phyloP scores from a whole-genome alignment of 2,113 vertebrate genomes.

The Herpetotheres cachinnans region DNA sequence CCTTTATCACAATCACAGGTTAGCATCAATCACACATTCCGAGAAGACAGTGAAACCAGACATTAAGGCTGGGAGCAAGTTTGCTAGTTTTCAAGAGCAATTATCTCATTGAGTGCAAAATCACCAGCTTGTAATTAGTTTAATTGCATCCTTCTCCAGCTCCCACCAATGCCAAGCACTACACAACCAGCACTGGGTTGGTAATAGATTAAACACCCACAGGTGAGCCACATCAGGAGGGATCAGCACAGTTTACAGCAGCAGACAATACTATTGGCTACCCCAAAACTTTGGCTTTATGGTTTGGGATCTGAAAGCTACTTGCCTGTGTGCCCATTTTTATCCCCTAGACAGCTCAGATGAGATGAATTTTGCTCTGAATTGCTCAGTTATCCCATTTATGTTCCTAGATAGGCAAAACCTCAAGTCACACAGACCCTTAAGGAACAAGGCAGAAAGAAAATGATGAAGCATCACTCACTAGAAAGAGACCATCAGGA shows the following conservation, averaged over 20 bases:
- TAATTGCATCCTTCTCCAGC: slow-evolving; percentile 25
- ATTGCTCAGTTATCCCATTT: not conserved
- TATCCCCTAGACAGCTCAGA: not conserved
- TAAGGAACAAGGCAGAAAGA: not conserved
- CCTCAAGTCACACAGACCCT: not conserved
- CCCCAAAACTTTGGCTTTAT: not conserved
- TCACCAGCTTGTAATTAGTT: slow-evolving; percentile 7
- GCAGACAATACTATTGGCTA: not conserved
- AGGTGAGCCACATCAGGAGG: not conserved
- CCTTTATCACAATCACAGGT: not conserved
- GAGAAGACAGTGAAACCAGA: not conserved
- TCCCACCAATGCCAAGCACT: not conserved
- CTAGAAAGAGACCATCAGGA: not conserved
- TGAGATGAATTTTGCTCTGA: not conserved
- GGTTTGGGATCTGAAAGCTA: not conserved
- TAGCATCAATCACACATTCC: not conserved
- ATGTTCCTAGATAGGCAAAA: not conserved
- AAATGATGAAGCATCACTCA: not conserved
- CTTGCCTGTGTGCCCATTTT: not conserved
- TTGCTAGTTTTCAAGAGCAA: slow-evolving; percentile 17
- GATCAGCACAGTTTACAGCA: not conserved
- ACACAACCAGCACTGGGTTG: not conserved
- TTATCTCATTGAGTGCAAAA: slow-evolving; percentile 35
- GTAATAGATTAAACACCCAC: not conserved
- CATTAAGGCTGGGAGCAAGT: slow-evolving; percentile 1